phyloP scores from a whole-genome alignment of 2,113 vertebrate species.

The Leptosomus discolor region DNA sequence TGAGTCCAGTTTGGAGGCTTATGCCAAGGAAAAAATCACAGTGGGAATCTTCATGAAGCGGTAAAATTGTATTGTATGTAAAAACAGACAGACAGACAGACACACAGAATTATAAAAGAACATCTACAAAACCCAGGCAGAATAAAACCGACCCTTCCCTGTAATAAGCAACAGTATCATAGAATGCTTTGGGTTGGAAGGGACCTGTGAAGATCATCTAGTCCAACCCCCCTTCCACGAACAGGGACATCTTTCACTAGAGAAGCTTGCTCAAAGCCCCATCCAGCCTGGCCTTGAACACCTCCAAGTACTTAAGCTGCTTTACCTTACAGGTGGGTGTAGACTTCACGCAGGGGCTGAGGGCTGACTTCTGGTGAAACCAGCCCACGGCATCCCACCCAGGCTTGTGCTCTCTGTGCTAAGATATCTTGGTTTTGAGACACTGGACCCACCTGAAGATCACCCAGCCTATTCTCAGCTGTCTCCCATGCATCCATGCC shows the following conservation, averaged over 20 bases:
- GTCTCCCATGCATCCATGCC: not conserved
- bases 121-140: not conserved
- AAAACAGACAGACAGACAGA: not conserved
- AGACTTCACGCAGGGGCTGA: not conserved
- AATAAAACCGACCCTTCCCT: not conserved
- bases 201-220: not conserved
- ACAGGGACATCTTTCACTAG: not conserved
- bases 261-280: not conserved
- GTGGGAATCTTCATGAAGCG: not conserved
- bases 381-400: not conserved
- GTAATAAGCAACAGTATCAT: not conserved
- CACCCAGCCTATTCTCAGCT: not conserved
- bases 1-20: not conserved
- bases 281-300: not conserved
- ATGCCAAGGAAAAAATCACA: not conserved
- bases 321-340: not conserved
- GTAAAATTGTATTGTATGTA: not conserved
- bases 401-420: not conserved
- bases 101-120: not conserved
- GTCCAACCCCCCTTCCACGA: not conserved
- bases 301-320: not conserved
- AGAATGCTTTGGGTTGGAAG: not conserved
- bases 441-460: not conserved
- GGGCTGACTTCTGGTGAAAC: not conserved
- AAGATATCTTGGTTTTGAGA: not conserved